These are phyloP conservation scores for Verasper variegatus DNA, from an alignment of 2,113 vertebrate species.

Conservation along the genomic window DNA sequence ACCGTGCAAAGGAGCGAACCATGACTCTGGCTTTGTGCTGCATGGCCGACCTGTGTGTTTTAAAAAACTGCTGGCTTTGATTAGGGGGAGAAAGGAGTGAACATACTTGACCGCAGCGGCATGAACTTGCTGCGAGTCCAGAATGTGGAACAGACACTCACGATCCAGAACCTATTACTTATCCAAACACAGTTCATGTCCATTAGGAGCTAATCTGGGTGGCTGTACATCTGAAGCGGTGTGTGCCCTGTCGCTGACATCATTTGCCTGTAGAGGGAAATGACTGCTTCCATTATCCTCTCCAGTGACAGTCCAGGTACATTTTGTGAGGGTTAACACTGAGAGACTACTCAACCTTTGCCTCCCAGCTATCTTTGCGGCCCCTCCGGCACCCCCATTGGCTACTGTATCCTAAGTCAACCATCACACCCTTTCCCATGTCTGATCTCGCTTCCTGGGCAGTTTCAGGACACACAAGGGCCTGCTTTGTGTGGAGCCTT, in stretches of 20 bases:
- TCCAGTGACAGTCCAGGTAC: conserved; percentile 37
- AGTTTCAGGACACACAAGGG: conserved; percentile 57
- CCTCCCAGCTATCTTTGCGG: conserved; percentile 24
- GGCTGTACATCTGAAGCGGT: conserved; percentile 38
- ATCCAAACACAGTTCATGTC: conserved; percentile 49
- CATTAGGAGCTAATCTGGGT: conserved; percentile 49
- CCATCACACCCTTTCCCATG: conserved; percentile 54
- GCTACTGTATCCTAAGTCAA: conserved; percentile 66
- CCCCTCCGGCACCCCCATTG: conserved; percentile 50
- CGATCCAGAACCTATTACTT: conserved; percentile 46
- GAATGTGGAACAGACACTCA: conserved; percentile 35
- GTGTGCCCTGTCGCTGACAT: conserved; percentile 47
- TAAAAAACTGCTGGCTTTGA: conserved; percentile 58
- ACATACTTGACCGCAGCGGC: conserved; percentile 23
- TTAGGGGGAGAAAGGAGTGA: conserved; percentile 24
- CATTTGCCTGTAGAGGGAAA: conserved; percentile 33
- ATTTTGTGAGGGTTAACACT: conserved; percentile 32
- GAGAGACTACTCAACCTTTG: conserved; percentile 28
- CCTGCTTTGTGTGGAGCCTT: conserved; percentile 65
- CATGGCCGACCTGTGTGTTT: conserved; percentile 6
- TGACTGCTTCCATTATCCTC: conserved; percentile 41
- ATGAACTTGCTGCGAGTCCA: conserved; percentile 28
- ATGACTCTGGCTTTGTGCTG: not conserved
- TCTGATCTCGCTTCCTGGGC: conserved; percentile 60
- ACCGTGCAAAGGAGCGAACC: conserved; percentile 53